Percentiles rank a stretch among this genome's conserved stretches.
Conservation (phyloP, 2,113 vertebrate genomes). For the Pterocles orientalis region DNA sequence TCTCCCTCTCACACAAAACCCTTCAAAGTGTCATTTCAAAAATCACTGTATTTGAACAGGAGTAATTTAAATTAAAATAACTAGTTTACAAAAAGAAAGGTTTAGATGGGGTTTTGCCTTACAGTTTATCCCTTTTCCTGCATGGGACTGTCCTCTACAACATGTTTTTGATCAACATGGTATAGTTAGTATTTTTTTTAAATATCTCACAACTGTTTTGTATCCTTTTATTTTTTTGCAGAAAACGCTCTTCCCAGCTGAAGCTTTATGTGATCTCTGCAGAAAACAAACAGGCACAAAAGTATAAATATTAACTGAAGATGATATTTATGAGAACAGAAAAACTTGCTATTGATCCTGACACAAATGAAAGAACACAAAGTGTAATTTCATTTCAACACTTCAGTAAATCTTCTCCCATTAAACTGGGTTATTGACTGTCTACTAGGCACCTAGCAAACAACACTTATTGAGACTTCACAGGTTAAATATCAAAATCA, state of each 20-base stretch:
- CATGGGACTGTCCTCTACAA: not conserved
- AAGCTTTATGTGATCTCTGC: not conserved
- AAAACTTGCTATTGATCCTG: not conserved
- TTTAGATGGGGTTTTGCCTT: not conserved
- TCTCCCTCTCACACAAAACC: not conserved
- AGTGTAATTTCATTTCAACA: not conserved
- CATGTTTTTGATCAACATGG: not conserved
- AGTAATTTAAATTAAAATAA: constrained; percentile 4
- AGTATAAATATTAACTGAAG: not conserved
- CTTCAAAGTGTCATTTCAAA: constrained; percentile 19
- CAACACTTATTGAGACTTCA: not conserved
- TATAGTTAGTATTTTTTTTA: not conserved
- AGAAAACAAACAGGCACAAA: not conserved
- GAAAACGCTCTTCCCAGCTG: not conserved
- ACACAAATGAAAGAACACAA: not conserved
- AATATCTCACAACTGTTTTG: not conserved
- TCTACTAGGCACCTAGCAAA: not conserved
- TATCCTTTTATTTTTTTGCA: not conserved
- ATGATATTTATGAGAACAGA: not conserved
- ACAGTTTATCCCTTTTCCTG: not conserved
- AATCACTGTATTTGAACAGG: not conserved
- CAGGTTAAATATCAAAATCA: not conserved
- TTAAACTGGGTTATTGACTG: not conserved
- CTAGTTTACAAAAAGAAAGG: not conserved
- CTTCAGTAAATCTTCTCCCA: not conserved